Conservation (phyloP, 2,888 invertebrate genomes). For the Halictus quadricinctus region DNA sequence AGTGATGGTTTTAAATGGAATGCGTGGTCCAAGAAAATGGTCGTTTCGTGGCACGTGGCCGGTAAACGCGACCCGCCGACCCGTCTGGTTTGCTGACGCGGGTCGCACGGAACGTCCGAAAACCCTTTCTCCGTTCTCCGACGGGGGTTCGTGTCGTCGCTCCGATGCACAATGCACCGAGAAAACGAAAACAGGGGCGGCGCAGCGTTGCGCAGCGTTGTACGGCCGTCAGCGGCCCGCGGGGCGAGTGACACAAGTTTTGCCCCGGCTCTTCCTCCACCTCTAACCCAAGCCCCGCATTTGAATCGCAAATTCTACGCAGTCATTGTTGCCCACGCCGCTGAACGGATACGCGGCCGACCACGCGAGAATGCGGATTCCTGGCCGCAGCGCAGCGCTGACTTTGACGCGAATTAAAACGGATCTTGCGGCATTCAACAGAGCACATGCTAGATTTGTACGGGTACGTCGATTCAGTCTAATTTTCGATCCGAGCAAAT, state of each 20-base stretch:
- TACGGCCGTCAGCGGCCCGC: slow-evolving; percentile 53
- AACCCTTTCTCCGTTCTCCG: background rate
- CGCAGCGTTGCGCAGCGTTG: slow-evolving; percentile 26
- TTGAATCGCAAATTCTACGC: slow-evolving; percentile 68
- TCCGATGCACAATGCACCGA: slow-evolving; percentile 1
- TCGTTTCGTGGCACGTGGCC: background rate
- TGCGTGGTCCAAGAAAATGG: background rate
- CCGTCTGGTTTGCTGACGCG: background rate
- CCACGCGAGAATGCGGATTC: slow-evolving; percentile 30
- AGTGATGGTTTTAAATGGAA: background rate
- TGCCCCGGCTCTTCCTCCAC: slow-evolving; percentile 8
- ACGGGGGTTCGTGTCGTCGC: background rate
- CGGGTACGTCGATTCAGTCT: background rate
- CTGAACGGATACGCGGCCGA: slow-evolving; percentile 49
- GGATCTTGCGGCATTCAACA: slow-evolving; percentile 23
- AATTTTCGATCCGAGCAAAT: background rate
- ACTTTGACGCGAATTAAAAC: slow-evolving; percentile 53
- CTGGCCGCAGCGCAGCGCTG: slow-evolving; percentile 15
- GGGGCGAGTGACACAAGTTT: slow-evolving; percentile 57
- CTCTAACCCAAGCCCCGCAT: slow-evolving; percentile 41
- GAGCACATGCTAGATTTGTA: background rate
- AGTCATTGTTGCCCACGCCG: slow-evolving; percentile 49
- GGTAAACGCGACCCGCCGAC: background rate
- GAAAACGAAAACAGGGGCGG: slow-evolving; percentile 27
- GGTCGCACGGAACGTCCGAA: background rate